These are phyloP conservation scores for Potamarius usumacintae DNA, from an alignment of 2,113 vertebrate species.

Conservation along the genomic window DNA sequence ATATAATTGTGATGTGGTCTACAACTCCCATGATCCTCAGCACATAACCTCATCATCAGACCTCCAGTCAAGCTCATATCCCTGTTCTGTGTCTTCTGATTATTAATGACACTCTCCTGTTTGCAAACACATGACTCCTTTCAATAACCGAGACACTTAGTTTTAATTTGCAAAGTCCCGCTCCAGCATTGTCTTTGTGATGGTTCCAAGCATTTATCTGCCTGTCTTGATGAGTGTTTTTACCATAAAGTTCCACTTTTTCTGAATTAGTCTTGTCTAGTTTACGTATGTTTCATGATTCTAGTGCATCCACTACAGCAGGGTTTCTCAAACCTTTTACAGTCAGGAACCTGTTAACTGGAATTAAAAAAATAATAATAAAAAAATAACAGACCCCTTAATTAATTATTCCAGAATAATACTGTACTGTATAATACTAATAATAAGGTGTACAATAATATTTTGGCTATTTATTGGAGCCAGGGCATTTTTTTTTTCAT, in stretches of 20 bases:
- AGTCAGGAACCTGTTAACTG: neutral
- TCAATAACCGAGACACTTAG: neutral
- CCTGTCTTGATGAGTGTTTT: neutral
- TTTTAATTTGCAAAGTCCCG: neutral
- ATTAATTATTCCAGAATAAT: neutral
- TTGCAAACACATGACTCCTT: neutral
- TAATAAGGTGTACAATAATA: too few species aligned
- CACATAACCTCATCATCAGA: neutral
- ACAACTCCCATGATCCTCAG: neutral
- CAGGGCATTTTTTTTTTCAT: neutral
- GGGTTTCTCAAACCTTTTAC: neutral
- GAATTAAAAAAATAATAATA: neutral
- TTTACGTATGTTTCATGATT: neutral
- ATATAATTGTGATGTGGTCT: neutral
- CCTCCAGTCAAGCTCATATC: neutral
- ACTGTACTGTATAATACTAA: too few species aligned
- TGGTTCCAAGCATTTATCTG: neutral
- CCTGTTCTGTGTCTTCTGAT: neutral
- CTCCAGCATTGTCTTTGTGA: neutral
- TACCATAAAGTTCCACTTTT: neutral
- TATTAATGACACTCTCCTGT: neutral
- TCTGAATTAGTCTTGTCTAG: neutral
- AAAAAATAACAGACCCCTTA: neutral
- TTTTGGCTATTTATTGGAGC: too few species aligned
- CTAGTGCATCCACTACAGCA: neutral